Conservation (phyloP, 2,797 vertebrate species). For the Ceyx erithaca region DNA sequence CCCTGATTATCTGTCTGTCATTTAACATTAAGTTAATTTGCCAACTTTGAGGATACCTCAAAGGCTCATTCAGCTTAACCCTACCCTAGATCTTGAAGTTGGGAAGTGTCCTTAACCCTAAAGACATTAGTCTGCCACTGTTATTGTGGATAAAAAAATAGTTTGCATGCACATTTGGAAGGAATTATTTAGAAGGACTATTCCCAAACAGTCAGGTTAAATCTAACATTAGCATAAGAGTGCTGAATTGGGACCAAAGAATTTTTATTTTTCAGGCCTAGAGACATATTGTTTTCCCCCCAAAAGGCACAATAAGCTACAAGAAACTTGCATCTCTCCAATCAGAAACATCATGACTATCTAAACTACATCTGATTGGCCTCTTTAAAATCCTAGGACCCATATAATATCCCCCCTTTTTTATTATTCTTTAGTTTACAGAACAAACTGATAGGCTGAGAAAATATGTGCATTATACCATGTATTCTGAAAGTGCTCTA, state of each 20-base stretch:
- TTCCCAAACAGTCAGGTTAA: not conserved
- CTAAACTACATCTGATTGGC: constrained; percentile 80
- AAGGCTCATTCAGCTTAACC: not conserved
- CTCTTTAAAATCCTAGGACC: constrained; percentile 70
- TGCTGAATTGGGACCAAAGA: not conserved
- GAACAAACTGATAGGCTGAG: constrained; percentile 57
- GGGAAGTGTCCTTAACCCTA: not conserved
- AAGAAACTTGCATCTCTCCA: constrained; percentile 78
- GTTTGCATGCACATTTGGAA: not conserved
- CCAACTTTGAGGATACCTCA: not conserved
- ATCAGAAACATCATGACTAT: constrained; percentile 79
- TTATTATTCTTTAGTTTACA: constrained; percentile 68
- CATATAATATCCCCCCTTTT: constrained; percentile 45
- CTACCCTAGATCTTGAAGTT: not conserved
- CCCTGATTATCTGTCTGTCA: not conserved
- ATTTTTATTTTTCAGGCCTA: constrained; percentile 32
- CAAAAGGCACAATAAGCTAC: constrained; percentile 61
- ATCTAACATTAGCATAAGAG: not conserved
- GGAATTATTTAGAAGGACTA: not conserved
- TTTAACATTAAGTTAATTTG: not conserved
- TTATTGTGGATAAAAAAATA: not conserved
- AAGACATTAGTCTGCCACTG: accelerated
- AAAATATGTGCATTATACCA: constrained; percentile 56
- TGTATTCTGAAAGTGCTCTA: constrained; percentile 69
- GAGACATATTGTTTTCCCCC: not conserved